Base-by-base conservation (phyloP, 2,113 vertebrate genomes). In the Ellobius talpinus region DNA sequence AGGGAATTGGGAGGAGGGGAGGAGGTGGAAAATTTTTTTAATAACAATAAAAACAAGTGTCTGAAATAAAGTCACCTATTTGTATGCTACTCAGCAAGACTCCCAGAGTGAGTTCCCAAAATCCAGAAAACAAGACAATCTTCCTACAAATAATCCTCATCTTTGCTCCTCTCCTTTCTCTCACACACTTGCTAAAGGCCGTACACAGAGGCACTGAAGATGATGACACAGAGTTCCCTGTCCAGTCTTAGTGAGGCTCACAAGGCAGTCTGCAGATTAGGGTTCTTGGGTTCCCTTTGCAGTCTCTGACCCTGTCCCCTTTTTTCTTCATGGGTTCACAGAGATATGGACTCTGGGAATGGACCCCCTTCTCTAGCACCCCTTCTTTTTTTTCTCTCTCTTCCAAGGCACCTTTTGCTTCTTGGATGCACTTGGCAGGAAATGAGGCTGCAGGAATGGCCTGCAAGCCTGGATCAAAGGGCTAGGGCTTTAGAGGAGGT, bases 31-130 rank as follows among this genome's bases (percentile, higher is more conserved):
- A n/a, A n/a, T n/a, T n/a, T n/a, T n/a, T n/a, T n/a, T n/a, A n/a
- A n/a, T n/a, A n/a, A n/a, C n/a, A n/a, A n/a, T n/a, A n/a, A n/a
- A n/a, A n/a, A n/a, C n/a, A n/a, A n/a, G n/a, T n/a, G n/a, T n/a
- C n/a, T n/a, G n/a, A n/a, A n/a, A n/a, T n/a, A n/a, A n/a, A 99
- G 98, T 99, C 99, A 98, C 99, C 99, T 99, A 99, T 99, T 98
- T 99, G 99, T 97, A 99, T 99, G 90, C 99, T 99, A 99, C 99
- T 99, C 97, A 99, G 99, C 99, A 99, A 99, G 99, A 99, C 99
- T 99, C 99, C 99, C 98, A 99, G 99, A 97, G 65, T 66, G 99
- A 99, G 98, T 98, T 99, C 99, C 99, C 99, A 99, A 98, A 99
- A 99, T 99, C 99, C 99, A 98, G 99, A 99, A 99, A 99, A 98